Evolutionary conservation across 2,113 vertebrate species (phyloP), one percentile per base, ranked within the genome.

Genomic region (Jaculus jaculus): DNA sequence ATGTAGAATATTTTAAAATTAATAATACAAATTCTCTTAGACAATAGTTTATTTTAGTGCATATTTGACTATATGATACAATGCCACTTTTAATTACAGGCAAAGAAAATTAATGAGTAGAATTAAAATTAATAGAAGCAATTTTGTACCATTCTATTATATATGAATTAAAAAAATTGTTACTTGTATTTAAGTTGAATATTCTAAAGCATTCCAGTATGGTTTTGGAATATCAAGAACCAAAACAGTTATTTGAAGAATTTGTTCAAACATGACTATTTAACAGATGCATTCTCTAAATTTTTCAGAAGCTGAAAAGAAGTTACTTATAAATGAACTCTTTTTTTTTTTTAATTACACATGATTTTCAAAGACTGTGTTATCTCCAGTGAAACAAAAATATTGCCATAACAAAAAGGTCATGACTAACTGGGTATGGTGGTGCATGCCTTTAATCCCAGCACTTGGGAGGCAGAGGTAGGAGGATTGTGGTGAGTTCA

Each of bases 1-100:
- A 42, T 84, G 34, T 87, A 81, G 23, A 92, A 92, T 86, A 82
- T 13, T 92, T 94, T 95, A 51, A 89, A 94, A 34, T 81, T 74
- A 90, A 88, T 75, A 39, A 13, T 24, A 26, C 11, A 47, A 47
- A 60, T 63, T 94, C 26, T 78, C n/a, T 51, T 89, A 91, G 30
- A 81, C 28, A 83, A 9, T 30, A 63, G 7, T 89, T 87, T 42
- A 85, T 5, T 63, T 3, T 13, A 90, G 5, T 37, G 18, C 54
- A 54, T 87, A 54, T 77, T 77, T 65, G 32, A 5, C 3, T 47
- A 10, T 37, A 18, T 81, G 73, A 16, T 84, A 0, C 24, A 82
- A 82, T n/a, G 77, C 54, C n/a, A 80, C 39, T 87, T 77, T 54
- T 20, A 90, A 39, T 75, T 85, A 88, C 1, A 92, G 26, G 16